Evolutionary conservation across 2,888 invertebrate genomes (phyloP), one percentile per base, ranked within the genome.

Genomic region (Lithodes maja): DNA sequence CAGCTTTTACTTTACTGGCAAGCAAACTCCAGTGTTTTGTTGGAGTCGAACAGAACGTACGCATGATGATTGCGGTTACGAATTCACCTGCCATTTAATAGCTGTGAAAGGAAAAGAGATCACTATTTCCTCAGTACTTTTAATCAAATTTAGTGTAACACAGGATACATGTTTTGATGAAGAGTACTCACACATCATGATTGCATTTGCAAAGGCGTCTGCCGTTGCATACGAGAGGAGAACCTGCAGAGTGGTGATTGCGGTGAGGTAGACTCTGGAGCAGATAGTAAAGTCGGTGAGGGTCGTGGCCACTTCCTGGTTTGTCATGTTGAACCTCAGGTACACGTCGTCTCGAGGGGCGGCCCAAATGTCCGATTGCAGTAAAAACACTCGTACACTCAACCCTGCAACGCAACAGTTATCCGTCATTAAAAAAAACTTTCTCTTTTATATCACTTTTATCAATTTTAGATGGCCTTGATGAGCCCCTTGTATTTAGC

Each of bases 331-430:
- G 69, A 83, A 88, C 80, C 88, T 80, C 7, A 88, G 12, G 75
- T 75, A 88, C 12, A 88, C 88, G 79, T 88, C 88, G 53, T 84
- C 84, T 55, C 80, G 55, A 2, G 84, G 84, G 5, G 88, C 49
- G 55, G 79, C 49, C 88, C 88, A 88, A 33, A 88, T 80, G 75
- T 84, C 80, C n/a, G 79, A 80, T 74, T 88, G 88, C n/a, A 88
- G 84, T 7, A 69, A 53, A 71, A 88, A 88, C 55, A 88, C 75
- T 12, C n/a, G 55, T 50, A 84, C 84, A n/a, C 55, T 50, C 7
- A 69, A 50, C 9, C 78, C 87, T 78, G 78, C 1, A 83, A 33
- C 7, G 12, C 7, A 74, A 74, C 17, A 61, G 0, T 61, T 61
- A 5, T 61, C 12, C 61, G 12, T 61, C 61, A 7, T 12, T 61